phyloP scores from a whole-genome alignment of 1,140 invertebrate genomes.

The Drosophila prosaltans region DNA sequence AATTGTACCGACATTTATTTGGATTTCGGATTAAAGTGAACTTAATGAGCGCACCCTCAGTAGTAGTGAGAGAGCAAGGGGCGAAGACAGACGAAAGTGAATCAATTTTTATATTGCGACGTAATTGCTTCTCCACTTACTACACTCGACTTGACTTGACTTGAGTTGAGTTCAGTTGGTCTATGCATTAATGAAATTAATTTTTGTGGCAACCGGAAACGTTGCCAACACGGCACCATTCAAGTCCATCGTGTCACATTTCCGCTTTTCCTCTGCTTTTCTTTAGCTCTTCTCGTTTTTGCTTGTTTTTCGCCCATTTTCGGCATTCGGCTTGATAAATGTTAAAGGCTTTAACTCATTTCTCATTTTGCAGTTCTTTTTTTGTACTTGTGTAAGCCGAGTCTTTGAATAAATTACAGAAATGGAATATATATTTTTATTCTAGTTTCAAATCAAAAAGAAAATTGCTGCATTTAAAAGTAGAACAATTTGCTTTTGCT shows the following conservation, averaged over 20 bases:
- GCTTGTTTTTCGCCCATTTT: conserved; percentile 37
- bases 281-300: conserved; percentile 15
- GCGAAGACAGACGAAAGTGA: conserved; percentile 28
- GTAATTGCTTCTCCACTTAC: conserved; percentile 49
- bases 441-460: background rate
- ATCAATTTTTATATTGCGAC: conserved; percentile 26
- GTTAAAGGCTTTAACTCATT: conserved; percentile 58
- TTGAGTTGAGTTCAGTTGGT: conserved; percentile 3
- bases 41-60: background rate
- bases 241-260: conserved; percentile 73
- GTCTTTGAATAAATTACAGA: conserved; percentile 6
- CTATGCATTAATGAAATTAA: conserved; percentile 79
- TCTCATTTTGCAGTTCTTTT: conserved; percentile 41
- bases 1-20: conserved; percentile 53
- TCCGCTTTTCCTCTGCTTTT: conserved; percentile 49
- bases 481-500: background rate
- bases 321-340: conserved; percentile 66
- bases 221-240: conserved; percentile 47
- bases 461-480: background rate
- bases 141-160: too few relatives aligned
- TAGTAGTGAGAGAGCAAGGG: background rate
- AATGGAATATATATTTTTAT: background rate
- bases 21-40: conserved; percentile 57
- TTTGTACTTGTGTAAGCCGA: conserved; percentile 2
- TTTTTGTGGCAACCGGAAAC: conserved; percentile 77